Base-by-base conservation (phyloP, 2,888 invertebrate species). In the Diarsia mendica region DNA sequence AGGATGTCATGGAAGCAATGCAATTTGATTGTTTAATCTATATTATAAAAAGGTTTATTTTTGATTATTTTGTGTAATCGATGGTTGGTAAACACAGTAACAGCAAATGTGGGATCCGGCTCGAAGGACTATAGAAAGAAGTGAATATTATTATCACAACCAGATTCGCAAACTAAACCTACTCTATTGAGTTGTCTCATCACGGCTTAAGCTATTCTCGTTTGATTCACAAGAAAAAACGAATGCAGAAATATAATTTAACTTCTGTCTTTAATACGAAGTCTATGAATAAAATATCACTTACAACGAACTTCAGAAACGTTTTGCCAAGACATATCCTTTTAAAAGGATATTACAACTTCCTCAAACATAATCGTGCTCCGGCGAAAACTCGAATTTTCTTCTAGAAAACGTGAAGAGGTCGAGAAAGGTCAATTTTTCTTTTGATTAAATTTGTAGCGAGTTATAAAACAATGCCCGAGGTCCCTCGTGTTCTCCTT, bases 361-460 rank as follows among this genome's bases (percentile, higher is more conserved):
- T 67, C 55, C 61, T 69, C 1, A 46, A 81, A 63, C 9, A 51
- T 71, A 60, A 73, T 68, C n/a, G 28, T 46, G 58, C 68, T 46
- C 55, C n/a, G n/a, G 39, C 33, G 33, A 72, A 70, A 70, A 77
- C 23, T 68, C 48, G 11, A 20, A 67, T 77, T 81, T 77, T 74
- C 71, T 63, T 61, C 18, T 60, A 63, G 55, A 61, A 67, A 81
- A 75, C n/a, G 67, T 67, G 15, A 46, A 33, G 44, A 67, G 73
- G 70, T 73, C 58, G 61, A 20, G n/a, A 69, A 55, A 79, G 79
- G 80, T 85, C 78, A 74, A 75, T 82, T 82, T 83, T 78, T 74
- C 67, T 80, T 75, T 74, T 82, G 78, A 85, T 87, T 78, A 83
- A 88, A 79, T 88, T 85, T 80, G 70, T 64, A 78, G 71, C 63